Conservation (phyloP, 2,113 vertebrate genomes). For the Eptesicus fuscus region DNA sequence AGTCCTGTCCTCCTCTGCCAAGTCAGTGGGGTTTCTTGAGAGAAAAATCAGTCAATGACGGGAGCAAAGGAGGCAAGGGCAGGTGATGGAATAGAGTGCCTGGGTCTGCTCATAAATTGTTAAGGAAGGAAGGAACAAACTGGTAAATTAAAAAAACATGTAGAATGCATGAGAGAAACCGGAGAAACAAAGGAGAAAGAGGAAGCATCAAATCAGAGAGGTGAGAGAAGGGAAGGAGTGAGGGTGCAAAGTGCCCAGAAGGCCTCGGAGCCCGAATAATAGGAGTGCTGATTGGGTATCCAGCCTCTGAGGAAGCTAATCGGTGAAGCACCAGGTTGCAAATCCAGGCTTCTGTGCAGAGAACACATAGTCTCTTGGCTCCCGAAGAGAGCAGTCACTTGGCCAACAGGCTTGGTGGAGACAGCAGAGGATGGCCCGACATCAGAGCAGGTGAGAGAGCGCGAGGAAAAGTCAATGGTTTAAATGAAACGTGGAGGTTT, state of each 20-base stretch:
- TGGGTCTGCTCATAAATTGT: not conserved
- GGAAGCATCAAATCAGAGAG: not conserved
- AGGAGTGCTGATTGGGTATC: rapidly evolving
- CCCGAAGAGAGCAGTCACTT: not conserved
- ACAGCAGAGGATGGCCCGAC: not conserved
- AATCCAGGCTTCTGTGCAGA: not conserved
- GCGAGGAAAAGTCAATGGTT: not conserved
- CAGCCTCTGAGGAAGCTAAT: not conserved
- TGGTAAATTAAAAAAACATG: not conserved
- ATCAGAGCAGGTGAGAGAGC: not conserved
- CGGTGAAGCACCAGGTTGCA: not conserved
- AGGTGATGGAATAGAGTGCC: not conserved
- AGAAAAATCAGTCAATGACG: not conserved
- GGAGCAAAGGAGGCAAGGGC: not conserved
- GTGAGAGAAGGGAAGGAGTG: not conserved
- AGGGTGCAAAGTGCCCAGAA: not conserved
- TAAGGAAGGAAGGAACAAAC: not conserved
- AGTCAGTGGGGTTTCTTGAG: not conserved
- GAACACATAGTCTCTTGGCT: not conserved
- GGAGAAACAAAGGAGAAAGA: not conserved
- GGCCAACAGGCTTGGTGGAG: not conserved
- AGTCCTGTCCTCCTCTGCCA: not conserved
- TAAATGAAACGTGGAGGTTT: not conserved
- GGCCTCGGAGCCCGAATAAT: not conserved
- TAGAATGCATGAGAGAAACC: not conserved